Evolutionary conservation across 2,797 vertebrate genomes (phyloP).

Genomic region (Sarcoramphus papa): DNA sequence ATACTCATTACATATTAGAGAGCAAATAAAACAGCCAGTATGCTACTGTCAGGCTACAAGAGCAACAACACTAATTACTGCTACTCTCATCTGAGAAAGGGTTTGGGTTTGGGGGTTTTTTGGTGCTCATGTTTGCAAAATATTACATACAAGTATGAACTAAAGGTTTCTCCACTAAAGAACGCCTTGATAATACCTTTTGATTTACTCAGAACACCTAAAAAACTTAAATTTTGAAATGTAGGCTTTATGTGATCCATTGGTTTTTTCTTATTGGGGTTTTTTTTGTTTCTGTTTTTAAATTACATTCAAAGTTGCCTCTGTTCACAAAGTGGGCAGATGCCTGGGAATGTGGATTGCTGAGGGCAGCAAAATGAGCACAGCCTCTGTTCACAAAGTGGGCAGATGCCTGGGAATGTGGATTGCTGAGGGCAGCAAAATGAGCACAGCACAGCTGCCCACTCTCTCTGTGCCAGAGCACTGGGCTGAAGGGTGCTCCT

Average conservation of each 20-base stretch:
- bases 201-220: neutral
- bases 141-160: neutral
- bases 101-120: accelerated
- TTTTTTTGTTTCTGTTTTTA: neutral
- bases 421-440: neutral
- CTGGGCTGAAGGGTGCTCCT: neutral
- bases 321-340: neutral
- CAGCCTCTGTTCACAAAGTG: neutral
- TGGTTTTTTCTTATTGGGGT: neutral
- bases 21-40: conserved; percentile 32
- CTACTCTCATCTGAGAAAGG: neutral
- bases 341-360: neutral
- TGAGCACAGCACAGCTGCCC: neutral
- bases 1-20: conserved; percentile 14
- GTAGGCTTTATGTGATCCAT: neutral
- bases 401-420: too few relatives aligned
- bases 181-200: neutral
- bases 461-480: neutral
- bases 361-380: neutral
- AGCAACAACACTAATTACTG: neutral
- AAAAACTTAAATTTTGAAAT: neutral
- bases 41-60: neutral
- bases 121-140: neutral
- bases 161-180: neutral
- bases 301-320: neutral